Conservation (phyloP, 2,113 vertebrate genomes). For the Romanogobio albipinnatus region DNA sequence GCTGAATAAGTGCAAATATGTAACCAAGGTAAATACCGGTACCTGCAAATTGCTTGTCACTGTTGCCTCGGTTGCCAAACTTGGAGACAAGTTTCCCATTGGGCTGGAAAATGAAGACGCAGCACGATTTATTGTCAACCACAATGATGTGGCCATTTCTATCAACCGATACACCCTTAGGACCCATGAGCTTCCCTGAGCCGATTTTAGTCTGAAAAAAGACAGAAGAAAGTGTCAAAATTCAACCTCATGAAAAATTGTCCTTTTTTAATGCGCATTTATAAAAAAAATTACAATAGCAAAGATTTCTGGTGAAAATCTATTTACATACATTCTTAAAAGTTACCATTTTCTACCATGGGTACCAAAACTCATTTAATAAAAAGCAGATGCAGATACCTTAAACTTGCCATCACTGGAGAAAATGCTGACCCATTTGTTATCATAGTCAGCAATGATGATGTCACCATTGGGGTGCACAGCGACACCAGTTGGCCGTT, state of each 20-base stretch:
- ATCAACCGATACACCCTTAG: conserved; percentile 96
- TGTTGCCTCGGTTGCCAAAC: conserved; percentile 95
- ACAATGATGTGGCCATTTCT: conserved; percentile 95
- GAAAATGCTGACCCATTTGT: conserved; percentile 99
- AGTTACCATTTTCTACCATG: not conserved
- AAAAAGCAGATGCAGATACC: conserved; percentile 70
- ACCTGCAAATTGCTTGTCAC: conserved; percentile 99
- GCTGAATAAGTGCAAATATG: conserved; percentile 73
- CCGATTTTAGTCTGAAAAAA: conserved; percentile 88
- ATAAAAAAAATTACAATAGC: not conserved
- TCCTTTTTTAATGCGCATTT: not conserved
- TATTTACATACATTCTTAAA: not conserved
- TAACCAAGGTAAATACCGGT: conserved; percentile 65
- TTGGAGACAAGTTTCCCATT: conserved; percentile 96
- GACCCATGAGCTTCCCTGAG: conserved; percentile 96
- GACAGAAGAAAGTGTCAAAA: not conserved
- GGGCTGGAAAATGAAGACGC: conserved; percentile 94
- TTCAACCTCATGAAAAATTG: not conserved
- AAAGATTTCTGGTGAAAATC: not conserved
- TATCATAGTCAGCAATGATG: conserved; percentile 97
- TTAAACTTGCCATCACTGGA: conserved; percentile 97
- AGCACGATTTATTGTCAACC: conserved; percentile 98
- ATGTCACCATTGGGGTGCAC: conserved; percentile 95
- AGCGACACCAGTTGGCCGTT: conserved; percentile 93
- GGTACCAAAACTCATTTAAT: not conserved